Evolutionary conservation across 1,140 invertebrate genomes (phyloP), one percentile per base, ranked within the genome.

Genomic region (Macrobrachium rosenbergii): DNA sequence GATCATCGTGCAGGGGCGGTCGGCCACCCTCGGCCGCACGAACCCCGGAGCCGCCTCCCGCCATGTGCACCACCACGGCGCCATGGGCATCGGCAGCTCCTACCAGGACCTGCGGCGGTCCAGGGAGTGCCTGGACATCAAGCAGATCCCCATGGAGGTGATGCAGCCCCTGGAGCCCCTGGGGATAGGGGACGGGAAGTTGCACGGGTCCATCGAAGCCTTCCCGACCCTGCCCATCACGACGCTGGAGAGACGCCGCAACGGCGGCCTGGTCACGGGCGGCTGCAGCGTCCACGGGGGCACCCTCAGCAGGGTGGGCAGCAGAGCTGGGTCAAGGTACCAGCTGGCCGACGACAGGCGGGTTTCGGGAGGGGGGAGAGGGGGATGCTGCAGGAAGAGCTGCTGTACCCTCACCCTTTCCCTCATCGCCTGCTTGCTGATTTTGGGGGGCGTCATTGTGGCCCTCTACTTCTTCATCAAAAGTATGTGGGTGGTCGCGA

Each of bases 381-480:
- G 80, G 77, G 78, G 85, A 43, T 87, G 87, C 67, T 87, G 82
- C 59, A 58, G 88, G 67, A 83, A 72, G 59, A 83, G 84, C 73
- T 90, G 87, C 83, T 88, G 88, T 79, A 88, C 86, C 37, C 58
- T 90, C 77, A 87, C 85, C 16, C 79, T 89, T 52, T 89, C 88
- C 72, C 75, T 89, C 79, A 63, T 89, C 72, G 85, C 85, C 80
- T 89, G 84, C 62, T 84, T 89, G 63, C 81, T 89, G 79, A 89
- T 89, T 80, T 91, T 92, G 11, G 92, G 92, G 81, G 93, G 94
- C 64, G 93, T 94, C 90, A 93, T 94, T 88, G 93, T 93, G 88
- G 93, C 93, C 60, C 93, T 94, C 76, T 91, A 94, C 37, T 92
- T 94, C 14, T 94, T 94, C 90, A 93, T 94, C 89, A 94, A 94